Percentiles rank a stretch among this genome's conserved stretches.
Evolutionary conservation across 2,888 invertebrate species (phyloP).

Genomic region (Aphidoletes aphidimyza): DNA sequence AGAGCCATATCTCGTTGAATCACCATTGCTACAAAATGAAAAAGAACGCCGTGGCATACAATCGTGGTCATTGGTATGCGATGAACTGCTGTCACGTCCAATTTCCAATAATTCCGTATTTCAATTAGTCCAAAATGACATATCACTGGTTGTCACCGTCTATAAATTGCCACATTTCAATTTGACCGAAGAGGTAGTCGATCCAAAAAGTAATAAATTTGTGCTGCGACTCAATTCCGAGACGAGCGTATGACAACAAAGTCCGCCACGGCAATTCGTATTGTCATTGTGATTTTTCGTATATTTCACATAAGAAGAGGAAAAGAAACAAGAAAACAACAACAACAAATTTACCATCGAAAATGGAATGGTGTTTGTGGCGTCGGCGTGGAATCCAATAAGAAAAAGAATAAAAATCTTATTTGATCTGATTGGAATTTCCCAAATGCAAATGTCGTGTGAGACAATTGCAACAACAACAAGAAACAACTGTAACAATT

Average conservation of each 20-base stretch:
- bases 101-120: slow-evolving; percentile 86
- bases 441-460: no score
- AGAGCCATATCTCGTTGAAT: slow-evolving; percentile 89
- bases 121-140: slow-evolving; percentile 91
- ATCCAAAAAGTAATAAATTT: slow-evolving; percentile 96
- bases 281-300: background rate
- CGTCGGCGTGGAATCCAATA: no score
- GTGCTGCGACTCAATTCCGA: slow-evolving; percentile 93
- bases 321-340: background rate
- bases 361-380: no score
- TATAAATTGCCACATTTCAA: slow-evolving; percentile 92
- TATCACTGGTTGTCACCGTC: slow-evolving; percentile 89
- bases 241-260: slow-evolving; percentile 86
- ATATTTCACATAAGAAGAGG: background rate
- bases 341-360: background rate
- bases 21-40: slow-evolving; percentile 86
- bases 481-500: no score
- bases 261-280: background rate
- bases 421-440: no score
- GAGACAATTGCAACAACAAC: no score
- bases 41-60: slow-evolving; percentile 85
- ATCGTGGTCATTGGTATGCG: slow-evolving; percentile 96
- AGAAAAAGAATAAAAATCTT: no score
- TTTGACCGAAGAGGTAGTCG: slow-evolving; percentile 94
- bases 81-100: slow-evolving; percentile 88